Conservation (phyloP, 1,140 invertebrate species). For the Laupala kohalensis region DNA sequence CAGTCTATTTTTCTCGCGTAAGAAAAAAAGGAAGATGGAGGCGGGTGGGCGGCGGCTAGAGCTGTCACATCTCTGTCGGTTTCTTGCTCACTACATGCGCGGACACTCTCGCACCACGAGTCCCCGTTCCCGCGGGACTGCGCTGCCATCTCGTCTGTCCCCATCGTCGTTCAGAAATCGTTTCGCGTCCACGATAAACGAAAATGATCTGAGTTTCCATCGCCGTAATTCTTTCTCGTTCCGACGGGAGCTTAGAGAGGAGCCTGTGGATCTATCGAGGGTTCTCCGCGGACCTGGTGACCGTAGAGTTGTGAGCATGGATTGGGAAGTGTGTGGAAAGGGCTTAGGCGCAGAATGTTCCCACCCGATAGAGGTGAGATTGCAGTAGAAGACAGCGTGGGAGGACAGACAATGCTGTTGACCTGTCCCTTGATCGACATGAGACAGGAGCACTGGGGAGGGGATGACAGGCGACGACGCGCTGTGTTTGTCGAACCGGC, state of each 20-base stretch:
- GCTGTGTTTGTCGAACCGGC: background rate
- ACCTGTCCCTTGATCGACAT: background rate
- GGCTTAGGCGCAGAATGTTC: background rate
- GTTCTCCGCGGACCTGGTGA: too few relatives aligned
- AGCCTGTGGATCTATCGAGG: too few relatives aligned
- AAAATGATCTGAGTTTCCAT: background rate
- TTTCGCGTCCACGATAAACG: background rate
- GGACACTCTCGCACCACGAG: background rate
- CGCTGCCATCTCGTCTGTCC: background rate
- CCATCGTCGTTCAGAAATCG: background rate
- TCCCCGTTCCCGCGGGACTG: background rate
- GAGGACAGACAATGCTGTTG: background rate
- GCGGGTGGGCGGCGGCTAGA: background rate
- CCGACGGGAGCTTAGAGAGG: background rate
- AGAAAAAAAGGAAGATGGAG: background rate
- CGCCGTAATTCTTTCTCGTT: background rate
- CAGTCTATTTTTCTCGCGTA: background rate
- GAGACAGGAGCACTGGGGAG: background rate
- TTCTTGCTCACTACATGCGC: background rate
- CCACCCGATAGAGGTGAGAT: too few relatives aligned
- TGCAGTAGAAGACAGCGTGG: background rate
- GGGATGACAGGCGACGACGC: too few relatives aligned
- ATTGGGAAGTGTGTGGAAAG: too few relatives aligned
- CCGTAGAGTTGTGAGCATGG: too few relatives aligned
- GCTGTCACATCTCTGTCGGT: background rate